These are phyloP conservation scores for Endotricha flammealis DNA, from an alignment of 2,888 invertebrate species.

Conservation along the genomic window DNA sequence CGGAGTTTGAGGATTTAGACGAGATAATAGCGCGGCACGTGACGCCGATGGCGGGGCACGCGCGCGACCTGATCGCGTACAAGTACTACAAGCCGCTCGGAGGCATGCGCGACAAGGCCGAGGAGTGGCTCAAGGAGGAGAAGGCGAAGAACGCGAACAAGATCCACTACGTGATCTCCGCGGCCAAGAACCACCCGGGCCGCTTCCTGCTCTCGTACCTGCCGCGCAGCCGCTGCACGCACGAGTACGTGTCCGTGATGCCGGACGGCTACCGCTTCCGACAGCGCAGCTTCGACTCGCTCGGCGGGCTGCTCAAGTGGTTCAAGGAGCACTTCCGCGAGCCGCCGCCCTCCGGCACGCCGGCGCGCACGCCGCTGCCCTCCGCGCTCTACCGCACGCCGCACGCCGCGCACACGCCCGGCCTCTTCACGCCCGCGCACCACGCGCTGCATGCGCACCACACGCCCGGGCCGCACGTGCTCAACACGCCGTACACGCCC, in stretches of 20 bases:
- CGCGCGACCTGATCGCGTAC: conserved; percentile 93
- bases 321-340: conserved; percentile 99
- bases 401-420: conserved; percentile 75
- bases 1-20: conserved; percentile 98
- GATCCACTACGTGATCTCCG: conserved; percentile 92
- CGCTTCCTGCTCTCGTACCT: conserved; percentile 96
- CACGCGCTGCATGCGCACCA: no score
- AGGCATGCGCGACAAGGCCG: conserved; percentile 91
- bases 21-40: conserved; percentile 98
- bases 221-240: conserved; percentile 89
- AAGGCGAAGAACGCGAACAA: conserved; percentile 91
- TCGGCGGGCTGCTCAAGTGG: conserved; percentile 90
- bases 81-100: conserved; percentile 91
- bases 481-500: conserved; percentile 93
- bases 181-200: conserved; percentile 91
- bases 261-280: conserved; percentile 96
- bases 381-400: conserved; percentile 73
- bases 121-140: conserved; percentile 92
- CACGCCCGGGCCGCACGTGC: conserved; percentile 81
- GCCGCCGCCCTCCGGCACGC: conserved; percentile 87
- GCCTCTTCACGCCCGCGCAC: conserved; percentile 86
- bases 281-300: conserved; percentile 90
- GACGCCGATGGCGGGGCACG: conserved; percentile 96
- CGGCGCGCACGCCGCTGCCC: conserved; percentile 82
- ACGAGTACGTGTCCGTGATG: conserved; percentile 94